Evolutionary conservation across 2,888 invertebrate species (phyloP).

Genomic region (Lasioglossum lativentre): DNA sequence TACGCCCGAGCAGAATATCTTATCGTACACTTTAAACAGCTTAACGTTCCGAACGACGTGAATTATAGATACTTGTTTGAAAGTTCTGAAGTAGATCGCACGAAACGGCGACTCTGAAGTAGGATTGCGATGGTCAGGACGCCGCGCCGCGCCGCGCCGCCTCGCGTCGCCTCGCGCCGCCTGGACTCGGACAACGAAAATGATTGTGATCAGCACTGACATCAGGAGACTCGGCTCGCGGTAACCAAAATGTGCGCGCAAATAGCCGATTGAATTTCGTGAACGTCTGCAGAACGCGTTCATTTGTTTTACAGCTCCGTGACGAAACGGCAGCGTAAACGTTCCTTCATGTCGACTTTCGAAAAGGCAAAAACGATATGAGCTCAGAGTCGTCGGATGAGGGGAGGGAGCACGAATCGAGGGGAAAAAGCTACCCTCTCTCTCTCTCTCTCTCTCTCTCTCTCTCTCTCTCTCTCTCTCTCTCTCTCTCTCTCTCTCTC

Average conservation of each 20-base stretch:
- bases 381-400: no score
- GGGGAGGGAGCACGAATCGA: no score
- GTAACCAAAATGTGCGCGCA: not conserved
- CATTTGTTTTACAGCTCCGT: not conserved
- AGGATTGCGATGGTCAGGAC: constrained; percentile 55
- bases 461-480: no score
- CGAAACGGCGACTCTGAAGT: constrained; percentile 5
- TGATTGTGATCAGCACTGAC: not conserved
- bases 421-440: no score
- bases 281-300: not conserved
- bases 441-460: no score
- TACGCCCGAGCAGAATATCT: not conserved
- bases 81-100: constrained; percentile 10
- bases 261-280: constrained; percentile 2
- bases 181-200: not conserved
- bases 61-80: not conserved
- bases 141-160: no score
- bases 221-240: not conserved
- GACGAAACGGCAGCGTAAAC: not conserved
- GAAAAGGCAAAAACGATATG: not conserved
- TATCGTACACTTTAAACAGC: not conserved
- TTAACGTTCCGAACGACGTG: not conserved
- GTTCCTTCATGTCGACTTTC: not conserved
- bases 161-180: no score
- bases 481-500: no score